phyloP scores from a whole-genome alignment of 2,113 vertebrate species.

The Tretioscincus oriximinensis region DNA sequence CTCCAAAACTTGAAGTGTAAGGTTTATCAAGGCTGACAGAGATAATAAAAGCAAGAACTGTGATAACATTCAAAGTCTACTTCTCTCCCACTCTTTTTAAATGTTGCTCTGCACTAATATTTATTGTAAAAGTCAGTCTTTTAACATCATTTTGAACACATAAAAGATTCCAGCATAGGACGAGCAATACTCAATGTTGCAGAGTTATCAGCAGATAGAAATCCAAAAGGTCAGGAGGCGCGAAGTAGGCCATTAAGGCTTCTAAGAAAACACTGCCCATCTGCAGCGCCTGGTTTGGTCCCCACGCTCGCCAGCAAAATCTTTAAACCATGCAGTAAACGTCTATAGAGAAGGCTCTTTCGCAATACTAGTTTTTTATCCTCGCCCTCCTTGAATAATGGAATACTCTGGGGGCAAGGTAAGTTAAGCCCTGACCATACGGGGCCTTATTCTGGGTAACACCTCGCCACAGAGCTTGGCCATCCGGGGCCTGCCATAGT shows the following conservation, averaged over 20 bases:
- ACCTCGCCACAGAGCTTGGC: too few relatives aligned
- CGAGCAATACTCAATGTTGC: neutral
- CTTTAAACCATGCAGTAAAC: neutral
- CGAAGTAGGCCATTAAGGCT: neutral
- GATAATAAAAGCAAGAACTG: neutral
- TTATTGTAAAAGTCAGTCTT: neutral
- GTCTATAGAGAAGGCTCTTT: too few relatives aligned
- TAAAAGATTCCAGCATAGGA: too few relatives aligned
- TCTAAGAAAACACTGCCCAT: too few relatives aligned
- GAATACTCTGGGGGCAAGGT: too few relatives aligned
- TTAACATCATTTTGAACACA: neutral
- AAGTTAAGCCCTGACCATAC: too few relatives aligned
- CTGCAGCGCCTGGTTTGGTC: neutral
- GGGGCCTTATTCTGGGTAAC: too few relatives aligned
- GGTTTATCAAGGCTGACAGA: neutral
- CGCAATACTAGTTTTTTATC: neutral
- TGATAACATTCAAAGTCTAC: neutral
- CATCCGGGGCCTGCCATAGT: too few relatives aligned
- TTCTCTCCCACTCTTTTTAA: neutral
- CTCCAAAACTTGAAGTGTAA: neutral
- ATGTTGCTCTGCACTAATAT: neutral
- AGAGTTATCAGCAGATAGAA: neutral
- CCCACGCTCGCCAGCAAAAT: neutral
- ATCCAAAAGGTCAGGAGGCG: neutral
- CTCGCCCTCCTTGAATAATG: neutral